Percentiles rank a stretch among this genome's conserved stretches.
Evolutionary conservation across 2,113 vertebrate species (phyloP).

Genomic region (Riparia riparia): DNA sequence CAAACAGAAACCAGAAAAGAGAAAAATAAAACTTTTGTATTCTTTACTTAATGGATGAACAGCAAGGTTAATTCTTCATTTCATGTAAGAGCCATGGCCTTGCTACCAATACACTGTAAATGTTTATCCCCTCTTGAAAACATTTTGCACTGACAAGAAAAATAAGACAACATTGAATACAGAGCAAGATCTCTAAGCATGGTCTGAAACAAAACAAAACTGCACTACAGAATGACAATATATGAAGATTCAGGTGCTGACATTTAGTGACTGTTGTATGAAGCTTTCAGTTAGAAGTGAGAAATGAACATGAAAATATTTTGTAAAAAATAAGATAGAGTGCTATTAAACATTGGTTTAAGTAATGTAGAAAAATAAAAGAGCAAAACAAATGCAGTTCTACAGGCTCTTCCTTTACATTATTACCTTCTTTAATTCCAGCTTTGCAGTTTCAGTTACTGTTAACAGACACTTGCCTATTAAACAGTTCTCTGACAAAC

Average conservation of each 20-base stretch:
- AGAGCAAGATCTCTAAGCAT: not conserved
- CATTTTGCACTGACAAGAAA: not conserved
- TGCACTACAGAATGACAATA: not conserved
- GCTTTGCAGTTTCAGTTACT: not conserved
- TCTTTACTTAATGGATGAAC: not conserved
- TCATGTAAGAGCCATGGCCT: not conserved
- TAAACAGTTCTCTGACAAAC: not conserved
- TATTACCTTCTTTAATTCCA: not conserved
- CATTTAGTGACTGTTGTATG: conserved; percentile 12
- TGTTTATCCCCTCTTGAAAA: not conserved
- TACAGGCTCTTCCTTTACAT: conserved; percentile 31
- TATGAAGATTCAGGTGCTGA: conserved; percentile 54
- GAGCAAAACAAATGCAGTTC: conserved; percentile 26
- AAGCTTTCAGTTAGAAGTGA: conserved; percentile 5
- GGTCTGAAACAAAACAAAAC: not conserved
- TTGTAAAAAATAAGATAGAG: conserved; percentile 56
- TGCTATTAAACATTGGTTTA: conserved; percentile 49
- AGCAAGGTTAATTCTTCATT: not conserved
- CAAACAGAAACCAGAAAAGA: not conserved
- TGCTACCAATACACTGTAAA: not conserved
- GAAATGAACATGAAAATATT: conserved; percentile 42
- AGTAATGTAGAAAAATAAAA: conserved; percentile 62
- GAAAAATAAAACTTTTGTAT: not conserved
- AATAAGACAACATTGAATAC: not conserved
- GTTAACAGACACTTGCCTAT: not conserved